phyloP scores from a whole-genome alignment of 2,113 vertebrate genomes.

The Anas platyrhynchos region DNA sequence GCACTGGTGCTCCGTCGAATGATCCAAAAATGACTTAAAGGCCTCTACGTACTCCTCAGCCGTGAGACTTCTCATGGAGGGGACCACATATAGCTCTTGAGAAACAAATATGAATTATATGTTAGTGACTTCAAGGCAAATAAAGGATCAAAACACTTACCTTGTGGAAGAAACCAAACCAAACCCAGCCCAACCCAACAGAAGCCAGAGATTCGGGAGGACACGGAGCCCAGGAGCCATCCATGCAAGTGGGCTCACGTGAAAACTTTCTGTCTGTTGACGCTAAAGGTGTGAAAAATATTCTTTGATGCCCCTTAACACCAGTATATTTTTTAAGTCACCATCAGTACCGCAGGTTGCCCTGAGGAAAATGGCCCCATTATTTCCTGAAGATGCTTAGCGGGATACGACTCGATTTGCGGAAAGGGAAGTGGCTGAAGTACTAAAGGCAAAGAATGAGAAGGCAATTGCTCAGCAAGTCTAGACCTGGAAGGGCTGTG shows the following conservation, averaged over 20 bases:
- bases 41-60: slow-evolving; percentile 81
- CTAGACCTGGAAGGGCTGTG: fast-evolving
- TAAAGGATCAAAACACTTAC: neutral
- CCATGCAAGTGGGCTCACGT: neutral
- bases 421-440: neutral
- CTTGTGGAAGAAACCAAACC: neutral
- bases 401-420: fast-evolving
- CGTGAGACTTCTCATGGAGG: slow-evolving; percentile 73
- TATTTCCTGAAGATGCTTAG: neutral
- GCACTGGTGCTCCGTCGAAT: slow-evolving; percentile 87
- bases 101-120: neutral
- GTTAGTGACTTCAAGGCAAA: neutral
- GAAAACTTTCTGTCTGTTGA: neutral
- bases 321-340: neutral
- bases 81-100: slow-evolving; percentile 70
- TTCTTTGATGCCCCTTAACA: neutral
- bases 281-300: neutral
- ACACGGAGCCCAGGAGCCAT: neutral
- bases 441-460: neutral
- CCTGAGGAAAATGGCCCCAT: neutral
- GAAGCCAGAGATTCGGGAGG: neutral
- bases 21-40: slow-evolving; percentile 84
- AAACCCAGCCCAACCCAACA: neutral
- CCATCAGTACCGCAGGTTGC: neutral
- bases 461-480: neutral